Conservation (phyloP, 2,797 vertebrate species). For the Cirrhinus molitorella region DNA sequence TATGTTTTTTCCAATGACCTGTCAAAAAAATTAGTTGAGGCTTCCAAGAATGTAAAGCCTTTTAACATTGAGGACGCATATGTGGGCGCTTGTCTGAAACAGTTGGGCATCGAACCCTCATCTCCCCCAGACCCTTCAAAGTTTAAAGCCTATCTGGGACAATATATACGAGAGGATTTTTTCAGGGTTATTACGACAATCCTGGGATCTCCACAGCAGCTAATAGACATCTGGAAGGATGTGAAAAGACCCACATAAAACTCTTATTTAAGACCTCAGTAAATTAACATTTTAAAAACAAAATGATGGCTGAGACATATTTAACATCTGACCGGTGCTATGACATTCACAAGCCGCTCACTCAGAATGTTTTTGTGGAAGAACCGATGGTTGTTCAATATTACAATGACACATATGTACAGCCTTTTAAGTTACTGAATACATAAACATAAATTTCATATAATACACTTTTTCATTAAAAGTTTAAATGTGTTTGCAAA, state of each 20-base stretch:
- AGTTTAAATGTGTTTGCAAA: not conserved
- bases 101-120: slow-evolving; percentile 49
- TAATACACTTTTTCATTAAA: not conserved
- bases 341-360: not conserved
- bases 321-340: not conserved
- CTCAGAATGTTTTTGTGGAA: not conserved
- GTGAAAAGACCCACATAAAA: slow-evolving; percentile 58
- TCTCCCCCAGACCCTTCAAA: slow-evolving; percentile 58
- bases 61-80: slow-evolving; percentile 84
- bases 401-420: not conserved
- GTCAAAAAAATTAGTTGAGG: slow-evolving; percentile 64
- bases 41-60: slow-evolving; percentile 68
- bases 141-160: slow-evolving; percentile 58
- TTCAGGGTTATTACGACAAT: slow-evolving; percentile 75
- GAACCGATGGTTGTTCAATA: not conserved
- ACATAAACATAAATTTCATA: not conserved
- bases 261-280: not conserved
- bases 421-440: not conserved
- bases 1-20: slow-evolving; percentile 82
- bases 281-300: not conserved
- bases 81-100: slow-evolving; percentile 78
- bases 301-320: too few species aligned
- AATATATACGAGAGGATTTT: slow-evolving; percentile 73
- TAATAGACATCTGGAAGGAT: slow-evolving; percentile 74
- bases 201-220: slow-evolving; percentile 59